A percentile compares a stretch with the other conserved stretches of the same genome.
phyloP scores from a whole-genome alignment of 1,140 invertebrate genomes.

The Nymphalis io region DNA sequence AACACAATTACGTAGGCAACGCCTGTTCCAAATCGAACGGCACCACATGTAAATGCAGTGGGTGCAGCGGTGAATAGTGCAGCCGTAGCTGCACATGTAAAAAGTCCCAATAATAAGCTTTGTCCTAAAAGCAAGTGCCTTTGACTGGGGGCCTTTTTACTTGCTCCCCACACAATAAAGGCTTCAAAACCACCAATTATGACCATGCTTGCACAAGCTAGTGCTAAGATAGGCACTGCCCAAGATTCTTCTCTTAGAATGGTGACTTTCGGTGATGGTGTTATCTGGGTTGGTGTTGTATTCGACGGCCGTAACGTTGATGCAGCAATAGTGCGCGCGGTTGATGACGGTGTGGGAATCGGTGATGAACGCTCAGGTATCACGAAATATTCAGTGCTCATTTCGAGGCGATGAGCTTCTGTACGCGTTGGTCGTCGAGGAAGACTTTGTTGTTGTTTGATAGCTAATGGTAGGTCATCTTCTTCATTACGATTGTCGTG shows the following conservation, averaged over 20 bases:
- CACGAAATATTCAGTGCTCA: conserved; percentile 90
- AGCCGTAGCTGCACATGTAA: conserved; percentile 90
- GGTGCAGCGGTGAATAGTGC: conserved; percentile 90
- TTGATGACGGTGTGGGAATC: conserved; percentile 50
- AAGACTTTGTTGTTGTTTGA: conserved; percentile 44
- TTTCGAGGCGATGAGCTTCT: conserved; percentile 84
- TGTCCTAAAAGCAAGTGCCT: conserved; percentile 95
- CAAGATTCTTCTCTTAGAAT: conserved; percentile 87
- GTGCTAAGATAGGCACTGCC: conserved; percentile 91
- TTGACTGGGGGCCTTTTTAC: conserved; percentile 90
- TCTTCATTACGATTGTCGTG: conserved; percentile 47
- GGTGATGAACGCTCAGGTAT: conserved; percentile 80
- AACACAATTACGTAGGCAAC: conserved; percentile 94
- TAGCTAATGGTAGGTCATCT: conserved; percentile 46
- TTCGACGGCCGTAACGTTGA: conserved; percentile 51
- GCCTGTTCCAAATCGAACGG: conserved; percentile 92
- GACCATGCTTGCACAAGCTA: conserved; percentile 89
- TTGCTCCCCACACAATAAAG: conserved; percentile 94
- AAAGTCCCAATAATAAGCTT: conserved; percentile 92
- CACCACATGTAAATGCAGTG: conserved; percentile 89
- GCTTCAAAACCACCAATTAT: conserved; percentile 92
- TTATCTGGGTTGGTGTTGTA: conserved; percentile 49
- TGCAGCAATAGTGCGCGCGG: conserved; percentile 27
- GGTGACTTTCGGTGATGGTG: conserved; percentile 58
- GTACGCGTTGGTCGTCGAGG: conserved; percentile 69